These are phyloP conservation scores for Rotaria socialis DNA, from an alignment of 2,888 invertebrate species.

Conservation along the genomic window DNA sequence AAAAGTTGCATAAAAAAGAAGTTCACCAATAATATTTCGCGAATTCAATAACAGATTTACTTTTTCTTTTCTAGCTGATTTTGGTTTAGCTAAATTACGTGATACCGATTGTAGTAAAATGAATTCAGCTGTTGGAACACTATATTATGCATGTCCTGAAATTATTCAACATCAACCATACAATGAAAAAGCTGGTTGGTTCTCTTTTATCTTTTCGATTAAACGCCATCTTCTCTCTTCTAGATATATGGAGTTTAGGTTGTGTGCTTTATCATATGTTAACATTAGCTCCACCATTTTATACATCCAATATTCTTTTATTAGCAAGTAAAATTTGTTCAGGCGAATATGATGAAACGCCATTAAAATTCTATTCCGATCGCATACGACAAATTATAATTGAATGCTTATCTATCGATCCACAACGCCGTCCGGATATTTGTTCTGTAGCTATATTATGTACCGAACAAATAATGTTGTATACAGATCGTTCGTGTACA, in stretches of 20 bases:
- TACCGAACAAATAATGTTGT: constrained; percentile 10
- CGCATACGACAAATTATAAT: constrained; percentile 27
- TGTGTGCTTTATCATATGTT: constrained; percentile 62
- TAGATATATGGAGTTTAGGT: constrained; percentile 61
- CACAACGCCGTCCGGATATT: neutral
- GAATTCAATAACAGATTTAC: too few relatives aligned
- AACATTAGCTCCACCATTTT: constrained; percentile 59
- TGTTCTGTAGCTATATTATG: constrained; percentile 2
- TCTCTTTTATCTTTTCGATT: neutral
- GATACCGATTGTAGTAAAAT: constrained; percentile 59
- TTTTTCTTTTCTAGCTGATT: constrained; percentile 57
- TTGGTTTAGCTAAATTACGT: constrained; percentile 62
- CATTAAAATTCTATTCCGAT: constrained; percentile 10
- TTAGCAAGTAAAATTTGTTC: constrained; percentile 57
- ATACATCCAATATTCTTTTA: constrained; percentile 59
- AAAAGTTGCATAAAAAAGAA: too few relatives aligned
- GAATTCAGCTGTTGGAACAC: constrained; percentile 59
- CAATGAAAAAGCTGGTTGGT: constrained; percentile 57
- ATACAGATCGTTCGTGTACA: constrained; percentile 35
- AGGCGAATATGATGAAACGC: constrained; percentile 18
- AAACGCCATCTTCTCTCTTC: neutral
- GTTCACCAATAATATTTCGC: too few relatives aligned
- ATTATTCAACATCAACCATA: constrained; percentile 60
- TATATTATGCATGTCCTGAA: constrained; percentile 56
- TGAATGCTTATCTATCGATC: constrained; percentile 27